Conservation (phyloP, 2,888 invertebrate species). For the Cephus spinipes region DNA sequence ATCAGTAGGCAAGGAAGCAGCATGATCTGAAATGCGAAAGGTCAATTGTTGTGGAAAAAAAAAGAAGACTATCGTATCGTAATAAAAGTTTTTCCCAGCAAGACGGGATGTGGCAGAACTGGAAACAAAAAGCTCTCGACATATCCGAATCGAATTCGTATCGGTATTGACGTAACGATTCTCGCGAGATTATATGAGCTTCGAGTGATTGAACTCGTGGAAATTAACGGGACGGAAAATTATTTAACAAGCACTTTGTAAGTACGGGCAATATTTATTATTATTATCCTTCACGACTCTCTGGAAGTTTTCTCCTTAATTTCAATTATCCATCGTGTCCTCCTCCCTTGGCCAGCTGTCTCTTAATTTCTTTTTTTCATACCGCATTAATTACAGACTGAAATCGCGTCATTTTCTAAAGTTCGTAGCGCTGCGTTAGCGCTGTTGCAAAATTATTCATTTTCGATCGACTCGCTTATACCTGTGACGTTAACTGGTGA, state of each 20-base stretch:
- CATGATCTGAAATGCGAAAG: conserved; percentile 19
- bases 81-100: not conserved
- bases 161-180: not conserved
- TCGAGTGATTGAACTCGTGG: not conserved
- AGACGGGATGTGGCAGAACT: not conserved
- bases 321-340: not conserved
- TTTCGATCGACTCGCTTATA: not conserved
- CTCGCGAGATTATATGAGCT: not conserved
- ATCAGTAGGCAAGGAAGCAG: conserved; percentile 30
- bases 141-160: not conserved
- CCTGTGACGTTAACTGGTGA: not conserved
- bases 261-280: not conserved
- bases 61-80: not conserved
- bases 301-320: not conserved
- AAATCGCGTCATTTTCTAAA: not conserved
- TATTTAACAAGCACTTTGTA: not conserved
- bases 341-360: not conserved
- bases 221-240: not conserved
- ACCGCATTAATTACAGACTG: not conserved
- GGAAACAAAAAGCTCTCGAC: not conserved
- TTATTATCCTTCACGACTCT: not conserved
- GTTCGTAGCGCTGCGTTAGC: not conserved
- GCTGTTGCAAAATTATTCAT: not conserved
- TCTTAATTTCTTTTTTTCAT: not conserved
- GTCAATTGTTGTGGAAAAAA: not conserved